phyloP scores from a whole-genome alignment of 2,113 vertebrate genomes.

The Hemiprocne comata region DNA sequence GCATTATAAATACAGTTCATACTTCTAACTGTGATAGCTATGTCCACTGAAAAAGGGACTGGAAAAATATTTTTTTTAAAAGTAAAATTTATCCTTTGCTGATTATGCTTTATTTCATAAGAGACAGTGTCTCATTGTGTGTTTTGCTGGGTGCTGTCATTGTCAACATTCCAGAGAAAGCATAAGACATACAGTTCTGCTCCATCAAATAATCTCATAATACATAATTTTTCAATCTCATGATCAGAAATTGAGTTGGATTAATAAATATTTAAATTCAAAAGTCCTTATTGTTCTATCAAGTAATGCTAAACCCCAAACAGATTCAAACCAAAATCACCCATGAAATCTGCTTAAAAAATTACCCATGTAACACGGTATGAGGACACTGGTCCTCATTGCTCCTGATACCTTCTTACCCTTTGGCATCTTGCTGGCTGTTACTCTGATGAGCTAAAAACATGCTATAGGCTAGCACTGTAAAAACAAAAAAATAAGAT shows the following conservation, averaged over 20 bases:
- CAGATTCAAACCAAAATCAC: background rate
- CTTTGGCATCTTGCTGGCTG: background rate
- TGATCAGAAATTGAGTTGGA: background rate
- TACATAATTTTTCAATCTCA: fast-evolving
- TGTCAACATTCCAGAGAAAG: background rate
- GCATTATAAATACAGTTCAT: background rate
- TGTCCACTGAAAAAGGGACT: background rate
- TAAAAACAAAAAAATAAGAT: background rate
- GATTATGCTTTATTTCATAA: background rate
- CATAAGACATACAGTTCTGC: background rate
- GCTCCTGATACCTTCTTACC: background rate
- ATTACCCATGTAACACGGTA: background rate
- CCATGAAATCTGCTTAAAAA: background rate
- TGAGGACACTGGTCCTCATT: background rate
- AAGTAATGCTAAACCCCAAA: background rate
- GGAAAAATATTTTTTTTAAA: background rate
- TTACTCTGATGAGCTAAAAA: background rate
- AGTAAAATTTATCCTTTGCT: background rate
- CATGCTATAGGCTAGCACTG: background rate
- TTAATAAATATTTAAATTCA: background rate
- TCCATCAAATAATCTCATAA: background rate
- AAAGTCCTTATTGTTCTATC: background rate
- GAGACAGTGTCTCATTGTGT: background rate
- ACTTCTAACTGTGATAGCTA: background rate
- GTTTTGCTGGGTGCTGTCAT: background rate